phyloP scores from a whole-genome alignment of 1,140 invertebrate genomes.

The Eriosoma lanigerum region DNA sequence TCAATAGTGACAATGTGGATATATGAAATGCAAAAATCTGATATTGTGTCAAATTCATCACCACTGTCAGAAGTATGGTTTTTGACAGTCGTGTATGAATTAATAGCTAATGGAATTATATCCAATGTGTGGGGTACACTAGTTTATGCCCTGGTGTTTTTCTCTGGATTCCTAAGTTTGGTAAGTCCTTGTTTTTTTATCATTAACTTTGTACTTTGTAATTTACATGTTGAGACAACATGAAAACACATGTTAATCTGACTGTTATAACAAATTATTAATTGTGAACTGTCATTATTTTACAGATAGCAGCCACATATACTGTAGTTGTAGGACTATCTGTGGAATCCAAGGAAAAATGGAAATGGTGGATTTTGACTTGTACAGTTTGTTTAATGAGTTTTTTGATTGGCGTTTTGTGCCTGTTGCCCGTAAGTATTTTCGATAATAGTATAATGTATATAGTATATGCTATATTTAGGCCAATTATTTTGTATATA shows the following conservation, averaged over 20 bases:
- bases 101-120: conserved; percentile 56
- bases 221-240: not conserved
- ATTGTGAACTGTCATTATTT: conserved; percentile 38
- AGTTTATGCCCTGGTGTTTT: conserved; percentile 59
- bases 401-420: conserved; percentile 58
- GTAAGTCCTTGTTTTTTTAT: conserved; percentile 56
- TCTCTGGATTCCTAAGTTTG: conserved; percentile 61
- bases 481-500: no score
- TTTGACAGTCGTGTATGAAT: conserved; percentile 60
- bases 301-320: conserved; percentile 60
- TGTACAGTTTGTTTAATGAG: conserved; percentile 56
- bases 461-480: no score
- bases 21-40: conserved; percentile 54
- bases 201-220: not conserved
- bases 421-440: conserved; percentile 56
- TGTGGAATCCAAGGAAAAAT: conserved; percentile 59
- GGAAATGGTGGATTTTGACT: conserved; percentile 59
- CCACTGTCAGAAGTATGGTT: conserved; percentile 59
- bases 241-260: no score
- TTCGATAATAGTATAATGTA: no score
- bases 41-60: conserved; percentile 13
- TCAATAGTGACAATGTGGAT: conserved; percentile 59
- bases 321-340: conserved; percentile 60
- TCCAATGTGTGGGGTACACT: conserved; percentile 59
- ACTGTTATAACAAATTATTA: no score